A percentile compares a stretch with the other conserved stretches of the same genome.
These are phyloP conservation scores for Seira sanloemensis DNA, from an alignment of 2,888 invertebrate species.

Conservation along the genomic window DNA sequence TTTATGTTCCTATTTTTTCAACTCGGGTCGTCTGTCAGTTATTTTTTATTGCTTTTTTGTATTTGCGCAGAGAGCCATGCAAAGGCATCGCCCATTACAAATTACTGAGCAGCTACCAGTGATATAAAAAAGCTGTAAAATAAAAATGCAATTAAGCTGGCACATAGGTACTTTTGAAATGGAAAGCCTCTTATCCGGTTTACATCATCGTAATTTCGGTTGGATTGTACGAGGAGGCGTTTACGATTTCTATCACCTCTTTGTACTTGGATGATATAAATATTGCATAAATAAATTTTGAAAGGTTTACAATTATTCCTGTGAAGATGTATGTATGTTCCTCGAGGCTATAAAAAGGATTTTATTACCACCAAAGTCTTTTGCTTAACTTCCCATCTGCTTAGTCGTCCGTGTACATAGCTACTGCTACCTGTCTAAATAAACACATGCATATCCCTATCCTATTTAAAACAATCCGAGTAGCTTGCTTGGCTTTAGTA, in stretches of 20 bases:
- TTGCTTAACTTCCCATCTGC: neutral
- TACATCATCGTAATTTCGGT: neutral
- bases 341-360: neutral
- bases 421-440: too few relatives aligned
- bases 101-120: neutral
- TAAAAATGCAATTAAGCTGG: neutral
- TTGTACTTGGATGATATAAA: neutral
- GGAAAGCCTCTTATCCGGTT: neutral
- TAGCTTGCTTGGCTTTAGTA: too few relatives aligned
- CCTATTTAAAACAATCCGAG: too few relatives aligned
- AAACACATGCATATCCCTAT: too few relatives aligned
- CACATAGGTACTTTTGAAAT: too few relatives aligned
- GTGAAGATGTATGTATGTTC: neutral
- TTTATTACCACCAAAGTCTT: neutral
- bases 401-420: too few relatives aligned
- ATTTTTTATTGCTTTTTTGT: slow-evolving; percentile 14
- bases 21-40: neutral
- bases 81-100: neutral
- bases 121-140: neutral
- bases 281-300: neutral
- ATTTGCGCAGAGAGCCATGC: neutral
- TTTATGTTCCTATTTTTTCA: neutral
- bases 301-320: too few relatives aligned
- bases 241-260: neutral
- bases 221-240: neutral